phyloP scores from a whole-genome alignment of 2,113 vertebrate genomes.

The Microcebus griseorufus region DNA sequence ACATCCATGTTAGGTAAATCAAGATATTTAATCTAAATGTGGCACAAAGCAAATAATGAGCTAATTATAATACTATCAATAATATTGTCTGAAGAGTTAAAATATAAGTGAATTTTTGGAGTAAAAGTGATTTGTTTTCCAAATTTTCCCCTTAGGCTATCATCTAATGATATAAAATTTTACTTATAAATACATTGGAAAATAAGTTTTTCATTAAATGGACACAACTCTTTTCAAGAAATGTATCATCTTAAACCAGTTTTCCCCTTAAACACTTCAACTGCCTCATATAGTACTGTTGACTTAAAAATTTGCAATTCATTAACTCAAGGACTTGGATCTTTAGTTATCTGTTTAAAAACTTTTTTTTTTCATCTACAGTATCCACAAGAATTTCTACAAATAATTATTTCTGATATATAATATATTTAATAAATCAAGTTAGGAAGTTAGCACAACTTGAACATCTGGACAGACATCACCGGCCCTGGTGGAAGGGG shows the following conservation, averaged over 20 bases:
- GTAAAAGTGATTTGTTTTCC: neutral
- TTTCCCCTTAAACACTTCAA: neutral
- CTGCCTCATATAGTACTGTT: no score
- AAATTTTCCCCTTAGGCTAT: neutral
- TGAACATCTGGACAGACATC: neutral
- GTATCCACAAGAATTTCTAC: neutral
- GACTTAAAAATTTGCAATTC: no score
- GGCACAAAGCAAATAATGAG: neutral
- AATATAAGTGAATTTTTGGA: neutral
- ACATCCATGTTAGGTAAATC: neutral
- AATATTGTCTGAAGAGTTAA: neutral
- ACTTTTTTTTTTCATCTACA: neutral
- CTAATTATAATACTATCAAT: neutral
- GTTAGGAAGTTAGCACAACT: neutral
- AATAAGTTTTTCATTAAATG: neutral
- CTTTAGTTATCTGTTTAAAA: no score
- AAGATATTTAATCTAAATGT: neutral
- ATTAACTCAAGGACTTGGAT: no score
- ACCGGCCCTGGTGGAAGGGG: neutral
- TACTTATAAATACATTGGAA: neutral
- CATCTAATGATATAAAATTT: neutral
- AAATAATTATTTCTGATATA: neutral
- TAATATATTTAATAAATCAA: neutral
- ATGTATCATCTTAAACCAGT: neutral
- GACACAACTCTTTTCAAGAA: conserved; percentile 17